Conservation (phyloP, 2,888 invertebrate genomes). For the Lumbricus terrestris region DNA sequence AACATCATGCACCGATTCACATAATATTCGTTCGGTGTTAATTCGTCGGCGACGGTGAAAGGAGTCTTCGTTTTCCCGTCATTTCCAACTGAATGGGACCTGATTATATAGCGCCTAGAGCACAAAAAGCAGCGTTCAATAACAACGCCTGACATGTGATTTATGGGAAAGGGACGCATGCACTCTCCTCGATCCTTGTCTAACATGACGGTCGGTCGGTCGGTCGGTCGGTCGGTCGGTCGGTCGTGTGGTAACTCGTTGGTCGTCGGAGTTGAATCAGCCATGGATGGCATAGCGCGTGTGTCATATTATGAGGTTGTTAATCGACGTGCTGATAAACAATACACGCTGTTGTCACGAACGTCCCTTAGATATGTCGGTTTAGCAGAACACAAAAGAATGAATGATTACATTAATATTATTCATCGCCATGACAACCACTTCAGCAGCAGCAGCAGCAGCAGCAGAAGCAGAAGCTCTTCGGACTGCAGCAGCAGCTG, state of each 20-base stretch:
- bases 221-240: no score
- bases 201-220: neutral
- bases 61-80: neutral
- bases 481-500: no score
- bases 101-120: neutral
- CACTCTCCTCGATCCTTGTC: no score
- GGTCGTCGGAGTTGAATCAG: neutral
- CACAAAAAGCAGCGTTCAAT: neutral
- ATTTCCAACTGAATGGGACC: neutral
- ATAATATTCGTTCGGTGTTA: no score
- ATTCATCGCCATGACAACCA: neutral
- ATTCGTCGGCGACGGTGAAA: no score
- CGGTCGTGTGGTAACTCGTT: neutral
- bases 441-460: no score
- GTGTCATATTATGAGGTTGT: neutral
- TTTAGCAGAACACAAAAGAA: neutral
- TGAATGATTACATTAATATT: neutral
- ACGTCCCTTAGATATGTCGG: neutral
- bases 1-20: no score
- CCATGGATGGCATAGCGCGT: neutral
- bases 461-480: no score
- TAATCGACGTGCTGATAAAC: neutral
- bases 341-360: neutral
- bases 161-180: neutral
- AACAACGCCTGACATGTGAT: neutral